phyloP scores from a whole-genome alignment of 2,113 vertebrate genomes.

The Myiozetetes cayanensis region DNA sequence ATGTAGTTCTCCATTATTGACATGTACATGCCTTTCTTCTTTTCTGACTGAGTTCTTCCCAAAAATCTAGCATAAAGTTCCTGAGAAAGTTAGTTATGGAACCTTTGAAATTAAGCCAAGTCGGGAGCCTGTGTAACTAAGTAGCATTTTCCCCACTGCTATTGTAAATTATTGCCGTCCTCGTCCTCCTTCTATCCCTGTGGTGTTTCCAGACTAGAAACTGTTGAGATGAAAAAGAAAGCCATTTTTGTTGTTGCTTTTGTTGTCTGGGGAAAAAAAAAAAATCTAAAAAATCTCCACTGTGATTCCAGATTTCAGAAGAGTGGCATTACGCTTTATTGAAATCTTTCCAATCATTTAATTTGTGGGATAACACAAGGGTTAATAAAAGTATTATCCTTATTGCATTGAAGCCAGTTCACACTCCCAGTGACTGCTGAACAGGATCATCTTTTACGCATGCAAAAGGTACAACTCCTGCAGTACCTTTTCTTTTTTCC shows the following conservation, averaged over 20 bases:
- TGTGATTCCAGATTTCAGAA: background rate
- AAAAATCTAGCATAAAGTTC: background rate
- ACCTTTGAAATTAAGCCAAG: background rate
- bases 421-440: background rate
- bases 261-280: background rate
- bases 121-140: background rate
- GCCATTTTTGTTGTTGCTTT: background rate
- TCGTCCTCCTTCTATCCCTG: background rate
- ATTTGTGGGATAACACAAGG: background rate
- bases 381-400: background rate
- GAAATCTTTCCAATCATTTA: background rate
- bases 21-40: background rate
- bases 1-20: background rate
- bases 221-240: background rate
- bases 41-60: background rate
- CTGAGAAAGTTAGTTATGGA: background rate
- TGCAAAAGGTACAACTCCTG: background rate
- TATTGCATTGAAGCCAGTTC: background rate
- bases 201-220: background rate
- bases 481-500: too few relatives aligned
- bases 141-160: background rate
- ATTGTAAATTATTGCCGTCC: background rate
- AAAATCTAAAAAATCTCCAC: rapidly evolving
- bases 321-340: background rate
- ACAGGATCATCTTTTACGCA: background rate